These are phyloP conservation scores for Coenobita brevimanus DNA, from an alignment of 1,140 invertebrate genomes.

Conservation along the genomic window DNA sequence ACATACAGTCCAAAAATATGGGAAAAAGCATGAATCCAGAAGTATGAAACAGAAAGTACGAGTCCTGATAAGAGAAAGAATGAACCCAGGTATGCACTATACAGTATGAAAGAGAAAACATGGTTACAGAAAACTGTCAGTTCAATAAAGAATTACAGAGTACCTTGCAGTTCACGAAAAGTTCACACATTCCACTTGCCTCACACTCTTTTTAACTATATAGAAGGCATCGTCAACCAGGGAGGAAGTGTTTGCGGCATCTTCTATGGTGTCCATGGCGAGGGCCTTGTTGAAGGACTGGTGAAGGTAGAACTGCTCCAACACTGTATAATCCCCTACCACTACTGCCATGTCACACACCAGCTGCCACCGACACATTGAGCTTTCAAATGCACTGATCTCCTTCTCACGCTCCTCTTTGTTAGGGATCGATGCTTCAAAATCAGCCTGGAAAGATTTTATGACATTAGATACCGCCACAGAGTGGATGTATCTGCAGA, in stretches of 20 bases:
- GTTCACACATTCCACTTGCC: conserved; percentile 79
- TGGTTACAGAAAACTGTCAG: no score
- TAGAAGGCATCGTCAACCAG: conserved; percentile 99
- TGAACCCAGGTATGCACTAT: no score
- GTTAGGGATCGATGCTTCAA: conserved; percentile 79
- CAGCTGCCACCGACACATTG: conserved; percentile 85
- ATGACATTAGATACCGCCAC: no score
- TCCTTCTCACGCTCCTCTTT: conserved; percentile 77
- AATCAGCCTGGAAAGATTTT: conserved; percentile 77
- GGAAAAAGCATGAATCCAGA: no score
- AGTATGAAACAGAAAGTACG: no score
- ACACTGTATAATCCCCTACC: conserved; percentile 95
- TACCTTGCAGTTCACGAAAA: no score
- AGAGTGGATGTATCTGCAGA: no score
- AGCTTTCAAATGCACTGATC: conserved; percentile 79
- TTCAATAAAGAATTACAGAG: no score
- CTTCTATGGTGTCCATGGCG: conserved; percentile 83
- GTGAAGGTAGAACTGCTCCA: conserved; percentile 97
- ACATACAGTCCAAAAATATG: no score
- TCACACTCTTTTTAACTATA: conserved; percentile 96
- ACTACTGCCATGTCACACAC: conserved; percentile 76
- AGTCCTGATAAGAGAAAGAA: no score
- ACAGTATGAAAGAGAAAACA: no score
- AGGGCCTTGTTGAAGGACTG: conserved; percentile 97
- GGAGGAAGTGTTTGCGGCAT: conserved; percentile 86